Percentiles rank a stretch among this genome's conserved stretches.
Evolutionary conservation across 2,113 vertebrate genomes (phyloP).

Genomic region (Herpetotheres cachinnans): DNA sequence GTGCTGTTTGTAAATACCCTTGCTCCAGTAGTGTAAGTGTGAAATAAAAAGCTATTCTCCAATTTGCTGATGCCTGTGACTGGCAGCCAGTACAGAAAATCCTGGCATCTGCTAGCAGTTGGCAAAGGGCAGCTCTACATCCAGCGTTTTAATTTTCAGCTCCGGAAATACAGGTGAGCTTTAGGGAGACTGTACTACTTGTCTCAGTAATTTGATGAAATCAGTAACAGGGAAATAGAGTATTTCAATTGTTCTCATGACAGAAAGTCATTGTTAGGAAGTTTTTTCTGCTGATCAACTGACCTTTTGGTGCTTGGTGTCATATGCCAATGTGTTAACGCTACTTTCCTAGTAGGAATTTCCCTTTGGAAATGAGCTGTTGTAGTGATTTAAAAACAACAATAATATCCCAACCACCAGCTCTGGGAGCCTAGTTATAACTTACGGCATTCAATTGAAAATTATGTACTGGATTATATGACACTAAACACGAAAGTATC

Average conservation of each 20-base stretch:
- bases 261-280: background rate
- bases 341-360: background rate
- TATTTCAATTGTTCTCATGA: background rate
- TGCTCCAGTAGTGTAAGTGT: background rate
- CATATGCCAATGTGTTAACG: background rate
- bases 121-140: background rate
- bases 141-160: background rate
- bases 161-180: background rate
- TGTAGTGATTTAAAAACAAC: background rate
- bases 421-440: background rate
- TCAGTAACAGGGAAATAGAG: background rate
- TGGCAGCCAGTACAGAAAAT: background rate
- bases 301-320: background rate
- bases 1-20: background rate
- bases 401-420: background rate
- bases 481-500: background rate
- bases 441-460: background rate
- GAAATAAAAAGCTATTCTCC: background rate
- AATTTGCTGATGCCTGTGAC: background rate
- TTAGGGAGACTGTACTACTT: background rate
- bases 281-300: background rate
- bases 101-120: background rate
- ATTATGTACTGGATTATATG: background rate
- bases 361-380: background rate
- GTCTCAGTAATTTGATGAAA: background rate